Conservation (phyloP, 2,113 vertebrate species). For the Hystrix cristata region DNA sequence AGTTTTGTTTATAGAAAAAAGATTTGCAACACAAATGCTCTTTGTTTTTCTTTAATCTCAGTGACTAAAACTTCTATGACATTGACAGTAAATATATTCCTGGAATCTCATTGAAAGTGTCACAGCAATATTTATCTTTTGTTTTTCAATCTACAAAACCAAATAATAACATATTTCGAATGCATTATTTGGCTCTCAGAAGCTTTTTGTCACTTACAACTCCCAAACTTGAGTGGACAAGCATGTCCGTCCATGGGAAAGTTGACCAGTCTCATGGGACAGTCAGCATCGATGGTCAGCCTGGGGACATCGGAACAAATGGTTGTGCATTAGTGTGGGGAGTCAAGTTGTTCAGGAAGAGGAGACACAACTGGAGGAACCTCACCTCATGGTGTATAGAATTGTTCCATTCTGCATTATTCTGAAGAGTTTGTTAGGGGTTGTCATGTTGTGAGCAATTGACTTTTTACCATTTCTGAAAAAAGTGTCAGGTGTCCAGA, state of each 20-base stretch:
- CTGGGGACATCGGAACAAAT: constrained; percentile 86
- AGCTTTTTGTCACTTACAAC: constrained; percentile 93
- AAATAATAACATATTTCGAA: constrained; percentile 34
- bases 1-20: not conserved
- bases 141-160: not conserved
- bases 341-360: not conserved
- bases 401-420: constrained; percentile 99
- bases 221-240: constrained; percentile 98
- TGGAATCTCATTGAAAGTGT: not conserved
- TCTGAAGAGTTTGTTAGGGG: constrained; percentile 98
- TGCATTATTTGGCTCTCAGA: constrained; percentile 35
- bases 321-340: not conserved
- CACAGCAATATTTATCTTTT: not conserved
- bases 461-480: constrained; percentile 99
- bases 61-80: not conserved
- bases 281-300: constrained; percentile 97
- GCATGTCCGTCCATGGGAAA: constrained; percentile 99
- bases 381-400: constrained; percentile 99
- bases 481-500: constrained; percentile 99
- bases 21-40: not conserved
- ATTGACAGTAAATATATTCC: not conserved
- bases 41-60: not conserved
- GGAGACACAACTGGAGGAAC: not conserved
- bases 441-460: constrained; percentile 99
- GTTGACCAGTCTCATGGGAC: constrained; percentile 97